Conservation (phyloP, 2,797 vertebrate genomes). For the Tenualosa thibaudeaui region DNA sequence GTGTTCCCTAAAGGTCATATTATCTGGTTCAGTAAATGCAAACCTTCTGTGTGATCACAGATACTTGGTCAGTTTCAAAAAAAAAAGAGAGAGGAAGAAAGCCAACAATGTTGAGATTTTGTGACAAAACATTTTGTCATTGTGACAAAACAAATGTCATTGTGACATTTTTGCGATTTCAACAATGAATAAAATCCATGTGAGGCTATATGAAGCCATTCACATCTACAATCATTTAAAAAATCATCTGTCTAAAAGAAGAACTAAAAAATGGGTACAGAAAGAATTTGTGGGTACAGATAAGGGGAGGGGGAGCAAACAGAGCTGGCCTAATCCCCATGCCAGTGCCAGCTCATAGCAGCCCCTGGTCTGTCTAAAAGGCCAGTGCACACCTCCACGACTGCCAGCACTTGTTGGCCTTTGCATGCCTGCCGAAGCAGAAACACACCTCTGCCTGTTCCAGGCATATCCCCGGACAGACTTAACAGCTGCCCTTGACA, state of each 20-base stretch:
- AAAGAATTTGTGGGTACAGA: background rate
- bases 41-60: background rate
- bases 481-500: conserved; percentile 1
- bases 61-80: background rate
- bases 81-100: background rate
- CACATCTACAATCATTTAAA: background rate
- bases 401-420: background rate
- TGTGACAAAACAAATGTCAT: too few relatives aligned
- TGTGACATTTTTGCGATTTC: background rate
- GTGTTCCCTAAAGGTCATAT: background rate
- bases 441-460: background rate
- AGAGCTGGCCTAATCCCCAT: background rate
- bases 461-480: background rate
- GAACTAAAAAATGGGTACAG: background rate
- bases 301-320: background rate
- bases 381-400: conserved; percentile 5
- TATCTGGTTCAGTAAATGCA: background rate
- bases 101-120: background rate
- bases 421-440: background rate
- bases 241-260: background rate
- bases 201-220: background rate
- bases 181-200: background rate
- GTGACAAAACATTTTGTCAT: background rate
- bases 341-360: background rate
- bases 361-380: background rate